Conservation (phyloP, 1,140 invertebrate genomes). For the Magallana gigas region DNA sequence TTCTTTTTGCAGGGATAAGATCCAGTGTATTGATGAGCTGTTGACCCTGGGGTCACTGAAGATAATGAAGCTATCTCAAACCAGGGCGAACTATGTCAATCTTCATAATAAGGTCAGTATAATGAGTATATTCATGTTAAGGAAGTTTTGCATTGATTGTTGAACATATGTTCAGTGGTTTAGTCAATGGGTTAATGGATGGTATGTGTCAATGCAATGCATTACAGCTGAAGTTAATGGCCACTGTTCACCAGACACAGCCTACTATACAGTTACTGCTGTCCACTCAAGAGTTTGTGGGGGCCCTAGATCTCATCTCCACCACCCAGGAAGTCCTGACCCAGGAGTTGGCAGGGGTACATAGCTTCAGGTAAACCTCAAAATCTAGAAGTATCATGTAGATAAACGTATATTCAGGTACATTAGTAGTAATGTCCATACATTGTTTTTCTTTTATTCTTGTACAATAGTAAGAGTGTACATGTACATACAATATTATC, state of each 20-base stretch:
- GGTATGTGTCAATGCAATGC: neutral
- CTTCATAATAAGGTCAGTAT: conserved; percentile 81
- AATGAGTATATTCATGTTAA: neutral
- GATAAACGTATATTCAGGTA: too few species aligned
- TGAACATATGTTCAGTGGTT: too few species aligned
- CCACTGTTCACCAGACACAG: conserved; percentile 98
- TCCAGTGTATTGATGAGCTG: conserved; percentile 86
- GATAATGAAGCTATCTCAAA: conserved; percentile 83
- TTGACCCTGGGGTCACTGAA: conserved; percentile 90
- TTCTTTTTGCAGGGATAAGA: conserved; percentile 78
- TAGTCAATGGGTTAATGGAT: too few species aligned
- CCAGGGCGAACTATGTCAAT: conserved; percentile 79
- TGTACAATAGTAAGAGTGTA: too few species aligned
- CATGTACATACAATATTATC: too few species aligned
- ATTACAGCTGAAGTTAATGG: conserved; percentile 91
- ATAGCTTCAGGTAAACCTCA: conserved; percentile 87
- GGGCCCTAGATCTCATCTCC: conserved; percentile 96
- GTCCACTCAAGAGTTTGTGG: conserved; percentile 97
- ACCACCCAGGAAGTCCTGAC: conserved; percentile 96
- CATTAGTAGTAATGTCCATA: too few species aligned
- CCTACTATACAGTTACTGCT: conserved; percentile 96
- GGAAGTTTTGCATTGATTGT: neutral
- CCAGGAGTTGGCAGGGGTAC: conserved; percentile 92
- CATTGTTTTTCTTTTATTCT: too few species aligned
- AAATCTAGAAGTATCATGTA: neutral